phyloP scores from a whole-genome alignment of 2,888 invertebrate species.

The Agrochola lychnidis region DNA sequence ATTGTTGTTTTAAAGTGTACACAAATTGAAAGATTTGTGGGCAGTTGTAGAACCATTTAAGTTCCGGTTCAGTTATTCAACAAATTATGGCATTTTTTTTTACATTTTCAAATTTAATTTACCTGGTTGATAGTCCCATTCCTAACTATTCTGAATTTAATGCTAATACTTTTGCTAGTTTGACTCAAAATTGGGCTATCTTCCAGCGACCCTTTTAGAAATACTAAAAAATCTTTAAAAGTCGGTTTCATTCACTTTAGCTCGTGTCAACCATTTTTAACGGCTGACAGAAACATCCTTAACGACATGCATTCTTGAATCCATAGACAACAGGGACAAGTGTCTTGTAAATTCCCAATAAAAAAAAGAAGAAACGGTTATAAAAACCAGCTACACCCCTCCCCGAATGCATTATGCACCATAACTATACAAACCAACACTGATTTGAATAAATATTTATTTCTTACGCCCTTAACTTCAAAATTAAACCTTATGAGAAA shows the following conservation, averaged over 20 bases:
- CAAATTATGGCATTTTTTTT: too few species aligned
- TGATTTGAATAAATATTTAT: slow-evolving; percentile 60
- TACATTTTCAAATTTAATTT: too few species aligned
- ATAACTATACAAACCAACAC: slow-evolving; percentile 42
- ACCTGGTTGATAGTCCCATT: not conserved
- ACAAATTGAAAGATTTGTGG: too few species aligned
- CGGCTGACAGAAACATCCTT: slow-evolving; percentile 42
- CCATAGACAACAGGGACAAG: slow-evolving; percentile 50
- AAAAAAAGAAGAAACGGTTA: slow-evolving; percentile 61
- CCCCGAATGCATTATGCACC: slow-evolving; percentile 59
- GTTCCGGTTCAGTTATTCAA: not conserved
- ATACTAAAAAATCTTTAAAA: not conserved
- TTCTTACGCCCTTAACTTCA: not conserved
- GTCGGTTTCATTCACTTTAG: not conserved
- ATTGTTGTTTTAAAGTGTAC: too few species aligned
- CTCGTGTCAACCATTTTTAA: slow-evolving; percentile 29
- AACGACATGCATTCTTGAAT: slow-evolving; percentile 50
- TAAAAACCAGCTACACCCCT: slow-evolving; percentile 60
- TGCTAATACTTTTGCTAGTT: not conserved
- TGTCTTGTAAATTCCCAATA: slow-evolving; percentile 47
- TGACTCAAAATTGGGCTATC: not conserved
- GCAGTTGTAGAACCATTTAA: not conserved
- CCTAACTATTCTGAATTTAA: not conserved
- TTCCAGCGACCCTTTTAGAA: not conserved
- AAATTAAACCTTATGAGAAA: slow-evolving; percentile 38